These are phyloP conservation scores for Tyrophagus putrescentiae DNA, from an alignment of 1,140 invertebrate genomes.

Conservation along the genomic window DNA sequence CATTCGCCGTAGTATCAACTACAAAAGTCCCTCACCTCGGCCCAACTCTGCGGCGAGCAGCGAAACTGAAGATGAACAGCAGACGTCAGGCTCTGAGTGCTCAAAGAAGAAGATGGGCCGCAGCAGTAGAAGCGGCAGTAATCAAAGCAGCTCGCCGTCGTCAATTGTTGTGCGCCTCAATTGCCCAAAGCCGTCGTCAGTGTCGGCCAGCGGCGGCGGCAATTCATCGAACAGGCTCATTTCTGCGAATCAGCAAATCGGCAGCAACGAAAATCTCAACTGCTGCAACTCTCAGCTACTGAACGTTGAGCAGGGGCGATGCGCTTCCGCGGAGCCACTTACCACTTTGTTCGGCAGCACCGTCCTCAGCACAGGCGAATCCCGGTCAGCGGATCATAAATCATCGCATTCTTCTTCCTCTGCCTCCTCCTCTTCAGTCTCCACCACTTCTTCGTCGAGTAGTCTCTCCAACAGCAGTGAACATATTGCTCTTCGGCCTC, in stretches of 20 bases:
- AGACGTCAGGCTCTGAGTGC: not conserved
- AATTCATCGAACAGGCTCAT: no score
- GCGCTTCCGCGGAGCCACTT: constrained; percentile 1
- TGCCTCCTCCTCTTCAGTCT: not conserved
- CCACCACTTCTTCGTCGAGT: not conserved
- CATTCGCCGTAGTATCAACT: constrained; percentile 4
- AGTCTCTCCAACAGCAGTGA: no score
- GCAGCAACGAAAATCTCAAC: constrained; percentile 6
- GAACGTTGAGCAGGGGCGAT: not conserved
- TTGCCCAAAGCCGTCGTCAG: no score
- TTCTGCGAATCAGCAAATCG: not conserved
- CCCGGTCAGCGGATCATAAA: not conserved
- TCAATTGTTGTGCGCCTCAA: no score
- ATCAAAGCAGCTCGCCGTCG: no score
- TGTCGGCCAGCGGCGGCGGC: no score
- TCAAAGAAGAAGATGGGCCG: not conserved
- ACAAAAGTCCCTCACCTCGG: not conserved
- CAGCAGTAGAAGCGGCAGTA: no score
- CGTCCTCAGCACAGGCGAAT: no score
- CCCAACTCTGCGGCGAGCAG: not conserved
- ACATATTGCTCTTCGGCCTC: constrained; percentile 5
- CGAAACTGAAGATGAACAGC: constrained; percentile 1
- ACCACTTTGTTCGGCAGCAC: not conserved
- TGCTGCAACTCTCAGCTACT: not conserved
- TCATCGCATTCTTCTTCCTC: constrained; percentile 4